These are phyloP conservation scores for Erythrolamprus reginae DNA, from an alignment of 2,113 vertebrate species.

Conservation along the genomic window DNA sequence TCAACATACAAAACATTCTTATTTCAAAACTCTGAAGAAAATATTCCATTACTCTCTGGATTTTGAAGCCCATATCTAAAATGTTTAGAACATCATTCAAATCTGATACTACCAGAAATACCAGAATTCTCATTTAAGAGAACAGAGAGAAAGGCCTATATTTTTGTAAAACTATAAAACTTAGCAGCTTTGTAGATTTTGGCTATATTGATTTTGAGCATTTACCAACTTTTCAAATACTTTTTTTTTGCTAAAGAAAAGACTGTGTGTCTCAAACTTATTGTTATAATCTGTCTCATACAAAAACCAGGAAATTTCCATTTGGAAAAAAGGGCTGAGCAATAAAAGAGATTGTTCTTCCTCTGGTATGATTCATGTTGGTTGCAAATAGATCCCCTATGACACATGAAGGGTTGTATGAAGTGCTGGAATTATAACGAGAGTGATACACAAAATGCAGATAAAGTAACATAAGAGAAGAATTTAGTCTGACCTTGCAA, in stretches of 20 bases:
- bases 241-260: not conserved
- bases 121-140: not conserved
- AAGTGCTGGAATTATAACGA: not conserved
- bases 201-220: not conserved
- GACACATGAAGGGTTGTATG: too few species aligned
- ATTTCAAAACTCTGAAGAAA: not conserved
- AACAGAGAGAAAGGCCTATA: not conserved
- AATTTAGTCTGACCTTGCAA: not conserved
- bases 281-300: not conserved
- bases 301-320: not conserved
- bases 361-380: not conserved
- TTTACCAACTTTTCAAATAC: not conserved
- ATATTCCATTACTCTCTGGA: not conserved
- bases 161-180: not conserved
- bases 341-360: not conserved
- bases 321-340: not conserved
- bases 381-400: not conserved
- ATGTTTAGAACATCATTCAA: not conserved
- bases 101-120: not conserved
- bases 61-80: not conserved
- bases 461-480: not conserved
- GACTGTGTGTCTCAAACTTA: not conserved
- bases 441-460: not conserved
- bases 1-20: not conserved
- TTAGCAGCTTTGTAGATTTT: not conserved